Evolutionary conservation across 1,140 invertebrate species (phyloP).

Genomic region (Potamilus streckersoni): DNA sequence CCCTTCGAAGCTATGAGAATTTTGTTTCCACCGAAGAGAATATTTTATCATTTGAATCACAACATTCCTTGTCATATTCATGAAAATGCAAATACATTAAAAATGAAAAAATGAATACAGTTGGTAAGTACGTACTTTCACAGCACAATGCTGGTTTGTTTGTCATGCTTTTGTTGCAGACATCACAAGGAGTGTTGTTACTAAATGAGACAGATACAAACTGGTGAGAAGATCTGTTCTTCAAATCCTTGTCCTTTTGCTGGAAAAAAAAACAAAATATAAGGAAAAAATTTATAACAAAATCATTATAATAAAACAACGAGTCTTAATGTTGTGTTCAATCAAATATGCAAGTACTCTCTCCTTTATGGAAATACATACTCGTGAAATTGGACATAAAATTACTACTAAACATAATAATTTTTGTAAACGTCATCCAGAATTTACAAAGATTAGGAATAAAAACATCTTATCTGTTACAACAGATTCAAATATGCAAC

Average conservation of each 20-base stretch:
- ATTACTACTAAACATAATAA: no score
- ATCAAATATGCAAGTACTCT: no score
- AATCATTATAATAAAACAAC: no score
- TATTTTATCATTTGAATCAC: neutral
- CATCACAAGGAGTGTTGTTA: slow-evolving; percentile 80
- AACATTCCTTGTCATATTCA: neutral
- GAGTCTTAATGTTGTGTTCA: no score
- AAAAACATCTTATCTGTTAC: no score
- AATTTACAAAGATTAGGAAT: no score
- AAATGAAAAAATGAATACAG: neutral
- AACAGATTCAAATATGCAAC: no score
- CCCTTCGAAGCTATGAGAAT: neutral
- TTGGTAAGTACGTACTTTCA: slow-evolving; percentile 74
- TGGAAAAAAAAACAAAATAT: slow-evolving; percentile 23
- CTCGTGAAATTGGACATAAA: no score
- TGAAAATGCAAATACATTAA: neutral
- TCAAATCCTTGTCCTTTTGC: slow-evolving; percentile 58
- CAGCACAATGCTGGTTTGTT: slow-evolving; percentile 82
- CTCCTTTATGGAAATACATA: no score
- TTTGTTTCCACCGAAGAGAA: neutral
- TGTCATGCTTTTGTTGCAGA: slow-evolving; percentile 82
- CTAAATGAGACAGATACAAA: slow-evolving; percentile 81
- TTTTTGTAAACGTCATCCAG: no score
- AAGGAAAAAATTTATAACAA: no score
- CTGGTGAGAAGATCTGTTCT: slow-evolving; percentile 73